Conservation (phyloP, 2,888 invertebrate genomes). For the Melanophora roralis region DNA sequence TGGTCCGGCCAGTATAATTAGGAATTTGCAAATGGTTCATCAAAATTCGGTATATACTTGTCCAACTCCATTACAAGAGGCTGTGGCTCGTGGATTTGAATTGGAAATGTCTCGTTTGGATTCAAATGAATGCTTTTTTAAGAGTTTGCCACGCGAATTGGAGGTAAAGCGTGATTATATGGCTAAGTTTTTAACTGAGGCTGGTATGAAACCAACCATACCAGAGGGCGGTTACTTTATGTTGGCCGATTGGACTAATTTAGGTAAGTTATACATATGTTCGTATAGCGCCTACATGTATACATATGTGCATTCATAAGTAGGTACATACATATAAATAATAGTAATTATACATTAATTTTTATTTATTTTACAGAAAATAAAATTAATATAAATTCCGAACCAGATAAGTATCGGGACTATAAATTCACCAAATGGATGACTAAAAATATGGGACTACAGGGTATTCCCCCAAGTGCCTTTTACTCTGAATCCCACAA, state of each 20-base stretch:
- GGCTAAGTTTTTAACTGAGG: conserved; percentile 84
- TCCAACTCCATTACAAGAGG: conserved; percentile 94
- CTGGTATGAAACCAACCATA: conserved; percentile 92
- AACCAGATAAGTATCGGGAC: conserved; percentile 87
- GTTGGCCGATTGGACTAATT: conserved; percentile 91
- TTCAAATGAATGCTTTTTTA: conserved; percentile 89
- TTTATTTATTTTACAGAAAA: conserved; percentile 77
- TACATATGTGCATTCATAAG: too few species aligned
- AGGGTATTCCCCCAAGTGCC: conserved; percentile 95
- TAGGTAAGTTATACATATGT: conserved; percentile 79
- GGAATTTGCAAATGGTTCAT: conserved; percentile 91
- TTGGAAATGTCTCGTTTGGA: conserved; percentile 85
- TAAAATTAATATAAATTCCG: conserved; percentile 83
- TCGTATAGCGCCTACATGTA: too few species aligned
- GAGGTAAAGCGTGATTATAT: conserved; percentile 88
- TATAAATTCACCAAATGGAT: conserved; percentile 97
- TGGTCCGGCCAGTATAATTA: conserved; percentile 88
- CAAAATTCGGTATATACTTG: conserved; percentile 97
- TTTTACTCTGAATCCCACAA: conserved; percentile 92
- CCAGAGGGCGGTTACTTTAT: conserved; percentile 99
- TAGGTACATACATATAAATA: too few species aligned
- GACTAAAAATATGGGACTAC: conserved; percentile 90
- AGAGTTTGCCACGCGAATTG: conserved; percentile 85
- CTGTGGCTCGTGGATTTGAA: conserved; percentile 93
- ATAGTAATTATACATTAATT: background rate